These are phyloP conservation scores for Thaleichthys pacificus DNA, from an alignment of 2,797 vertebrate species.

Conservation along the genomic window DNA sequence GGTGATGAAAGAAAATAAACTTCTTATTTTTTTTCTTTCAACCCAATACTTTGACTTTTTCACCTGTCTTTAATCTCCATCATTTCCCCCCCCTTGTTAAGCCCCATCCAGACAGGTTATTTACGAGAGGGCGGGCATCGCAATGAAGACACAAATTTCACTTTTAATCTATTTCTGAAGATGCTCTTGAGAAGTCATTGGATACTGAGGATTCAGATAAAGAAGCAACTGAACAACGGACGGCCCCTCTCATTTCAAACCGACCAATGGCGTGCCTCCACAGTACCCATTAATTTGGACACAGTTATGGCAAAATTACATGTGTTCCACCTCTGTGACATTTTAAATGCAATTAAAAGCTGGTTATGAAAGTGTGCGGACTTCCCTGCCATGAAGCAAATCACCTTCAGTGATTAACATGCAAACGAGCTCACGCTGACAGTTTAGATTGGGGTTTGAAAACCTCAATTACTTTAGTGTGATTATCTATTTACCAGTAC, in stretches of 20 bases:
- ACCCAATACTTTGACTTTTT: conserved; percentile 65
- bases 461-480: conserved; percentile 99
- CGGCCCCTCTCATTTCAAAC: conserved; percentile 71
- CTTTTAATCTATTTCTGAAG: conserved; percentile 50
- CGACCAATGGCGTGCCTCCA: conserved; percentile 74
- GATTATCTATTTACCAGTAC: conserved; percentile 99
- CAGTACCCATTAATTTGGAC: conserved; percentile 94
- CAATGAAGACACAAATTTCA: conserved; percentile 46
- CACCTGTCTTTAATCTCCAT: conserved; percentile 73
- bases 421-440: conserved; percentile 99
- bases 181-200: conserved; percentile 39
- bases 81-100: conserved; percentile 75
- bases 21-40: conserved; percentile 61
- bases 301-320: conserved; percentile 98
- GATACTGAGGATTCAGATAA: conserved; percentile 58
- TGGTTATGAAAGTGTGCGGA: conserved; percentile 93
- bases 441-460: conserved; percentile 99
- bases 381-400: conserved; percentile 93
- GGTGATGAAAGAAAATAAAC: conserved; percentile 88
- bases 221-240: conserved; percentile 69
- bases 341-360: conserved; percentile 99
- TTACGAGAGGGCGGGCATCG: conserved; percentile 49
- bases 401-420: conserved; percentile 99
- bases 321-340: conserved; percentile 99
- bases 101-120: conserved; percentile 47